Conservation (phyloP, 2,113 vertebrate genomes). For the Beaufortia kweichowensis region DNA sequence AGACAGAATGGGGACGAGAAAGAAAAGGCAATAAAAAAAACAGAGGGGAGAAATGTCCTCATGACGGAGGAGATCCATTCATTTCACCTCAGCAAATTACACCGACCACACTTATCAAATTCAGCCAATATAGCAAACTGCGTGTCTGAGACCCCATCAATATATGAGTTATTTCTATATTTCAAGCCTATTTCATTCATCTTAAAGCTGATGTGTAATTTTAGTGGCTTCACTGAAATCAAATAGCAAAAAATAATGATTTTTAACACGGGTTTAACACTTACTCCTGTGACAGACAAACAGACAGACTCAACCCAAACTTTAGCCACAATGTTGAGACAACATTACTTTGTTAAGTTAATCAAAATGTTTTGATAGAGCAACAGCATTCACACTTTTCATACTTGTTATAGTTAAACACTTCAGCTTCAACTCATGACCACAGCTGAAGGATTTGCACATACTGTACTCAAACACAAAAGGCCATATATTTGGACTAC, state of each 20-base stretch:
- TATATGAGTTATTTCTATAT: background rate
- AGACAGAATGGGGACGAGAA: conserved; percentile 41
- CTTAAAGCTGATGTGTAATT: background rate
- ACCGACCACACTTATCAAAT: conserved; percentile 11
- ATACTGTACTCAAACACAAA: too few relatives aligned
- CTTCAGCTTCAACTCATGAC: background rate
- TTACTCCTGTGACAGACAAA: too few relatives aligned
- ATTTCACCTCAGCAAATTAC: conserved; percentile 25
- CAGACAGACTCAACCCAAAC: too few relatives aligned
- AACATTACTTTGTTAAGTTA: too few relatives aligned
- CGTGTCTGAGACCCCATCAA: background rate
- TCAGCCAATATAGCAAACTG: background rate
- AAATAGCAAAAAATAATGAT: background rate
- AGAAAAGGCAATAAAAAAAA: conserved; percentile 14
- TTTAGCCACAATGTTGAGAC: too few relatives aligned
- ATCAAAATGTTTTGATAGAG: too few relatives aligned
- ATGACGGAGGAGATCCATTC: background rate
- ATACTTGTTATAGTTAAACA: background rate
- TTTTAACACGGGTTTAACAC: background rate
- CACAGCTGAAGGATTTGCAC: background rate
- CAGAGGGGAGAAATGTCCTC: conserved; percentile 8
- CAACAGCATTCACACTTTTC: too few relatives aligned
- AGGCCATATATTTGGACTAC: background rate
- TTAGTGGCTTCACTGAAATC: background rate
- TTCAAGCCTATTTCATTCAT: background rate